Evolutionary conservation across 2,113 vertebrate genomes (phyloP).

Genomic region (Sigmodon hispidus): DNA sequence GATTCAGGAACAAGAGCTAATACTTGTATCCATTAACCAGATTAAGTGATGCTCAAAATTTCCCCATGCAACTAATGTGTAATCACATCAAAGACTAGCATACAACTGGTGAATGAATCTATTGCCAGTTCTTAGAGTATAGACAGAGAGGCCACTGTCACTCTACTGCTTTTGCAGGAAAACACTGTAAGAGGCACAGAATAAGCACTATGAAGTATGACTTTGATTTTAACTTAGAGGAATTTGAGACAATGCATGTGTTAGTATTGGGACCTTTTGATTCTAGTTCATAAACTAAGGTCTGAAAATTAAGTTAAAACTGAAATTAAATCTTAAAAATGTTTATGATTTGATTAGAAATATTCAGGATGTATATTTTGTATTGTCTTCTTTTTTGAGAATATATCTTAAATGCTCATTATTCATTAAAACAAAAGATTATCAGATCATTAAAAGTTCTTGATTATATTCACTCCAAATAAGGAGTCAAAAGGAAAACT

Average conservation of each 20-base stretch:
- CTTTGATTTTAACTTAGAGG: neutral
- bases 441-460: neutral
- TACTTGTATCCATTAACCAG: constrained; percentile 89
- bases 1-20: constrained; percentile 88
- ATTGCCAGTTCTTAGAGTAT: constrained; percentile 90
- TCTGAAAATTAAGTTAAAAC: neutral
- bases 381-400: neutral
- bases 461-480: neutral
- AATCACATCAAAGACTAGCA: constrained; percentile 89
- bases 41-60: constrained; percentile 86
- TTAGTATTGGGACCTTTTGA: neutral
- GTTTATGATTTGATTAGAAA: neutral
- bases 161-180: constrained; percentile 86
- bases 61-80: constrained; percentile 90
- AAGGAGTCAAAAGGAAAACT: neutral
- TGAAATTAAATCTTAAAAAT: neutral
- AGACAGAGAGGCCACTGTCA: constrained; percentile 87
- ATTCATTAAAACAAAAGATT: constrained; percentile 2
- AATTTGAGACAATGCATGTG: neutral
- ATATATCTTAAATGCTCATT: neutral
- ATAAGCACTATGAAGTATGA: neutral
- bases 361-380: neutral
- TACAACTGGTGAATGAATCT: no score
- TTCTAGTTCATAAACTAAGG: neutral
- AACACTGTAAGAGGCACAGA: neutral